Evolutionary conservation across 1,140 invertebrate species (phyloP).

Genomic region (Zaprionus tsacasi): DNA sequence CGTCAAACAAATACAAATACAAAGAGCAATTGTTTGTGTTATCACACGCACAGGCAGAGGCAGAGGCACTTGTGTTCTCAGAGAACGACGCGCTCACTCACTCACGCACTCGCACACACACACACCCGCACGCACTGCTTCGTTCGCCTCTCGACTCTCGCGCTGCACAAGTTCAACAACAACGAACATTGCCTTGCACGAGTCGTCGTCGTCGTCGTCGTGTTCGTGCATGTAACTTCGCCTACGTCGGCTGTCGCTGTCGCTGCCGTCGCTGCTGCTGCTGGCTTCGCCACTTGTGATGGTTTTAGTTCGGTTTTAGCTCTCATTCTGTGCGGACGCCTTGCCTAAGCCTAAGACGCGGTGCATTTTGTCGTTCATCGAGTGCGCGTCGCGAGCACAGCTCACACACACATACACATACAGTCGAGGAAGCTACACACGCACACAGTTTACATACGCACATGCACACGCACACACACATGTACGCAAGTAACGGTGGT

Average conservation of each 20-base stretch:
- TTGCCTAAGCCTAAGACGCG: conserved; percentile 38
- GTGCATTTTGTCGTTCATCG: conserved; percentile 17
- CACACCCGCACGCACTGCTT: background rate
- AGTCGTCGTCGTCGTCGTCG: conserved; percentile 8
- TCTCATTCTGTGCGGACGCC: conserved; percentile 78
- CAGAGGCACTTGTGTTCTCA: conserved; percentile 34
- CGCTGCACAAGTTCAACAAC: conserved; percentile 23
- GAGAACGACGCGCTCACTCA: conserved; percentile 6
- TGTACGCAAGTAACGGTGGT: conserved; percentile 24
- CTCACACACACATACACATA: conserved; percentile 49
- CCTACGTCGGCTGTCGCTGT: conserved; percentile 34
- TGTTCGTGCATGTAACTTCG: conserved; percentile 11
- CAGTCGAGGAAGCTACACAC: conserved; percentile 18
- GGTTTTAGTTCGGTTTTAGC: conserved; percentile 81
- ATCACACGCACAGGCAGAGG: conserved; percentile 33
- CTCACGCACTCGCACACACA: too few species aligned
- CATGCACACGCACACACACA: conserved; percentile 30
- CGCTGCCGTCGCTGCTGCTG: conserved; percentile 26
- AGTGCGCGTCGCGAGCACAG: conserved; percentile 64
- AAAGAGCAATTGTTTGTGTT: conserved; percentile 46
- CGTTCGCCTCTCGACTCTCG: background rate
- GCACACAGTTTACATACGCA: conserved; percentile 45
- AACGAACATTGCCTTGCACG: conserved; percentile 26
- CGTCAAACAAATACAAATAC: conserved; percentile 30
- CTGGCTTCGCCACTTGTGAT: conserved; percentile 41